These are phyloP conservation scores for Euglossa dilemma DNA, from an alignment of 1,140 invertebrate genomes.

Conservation along the genomic window DNA sequence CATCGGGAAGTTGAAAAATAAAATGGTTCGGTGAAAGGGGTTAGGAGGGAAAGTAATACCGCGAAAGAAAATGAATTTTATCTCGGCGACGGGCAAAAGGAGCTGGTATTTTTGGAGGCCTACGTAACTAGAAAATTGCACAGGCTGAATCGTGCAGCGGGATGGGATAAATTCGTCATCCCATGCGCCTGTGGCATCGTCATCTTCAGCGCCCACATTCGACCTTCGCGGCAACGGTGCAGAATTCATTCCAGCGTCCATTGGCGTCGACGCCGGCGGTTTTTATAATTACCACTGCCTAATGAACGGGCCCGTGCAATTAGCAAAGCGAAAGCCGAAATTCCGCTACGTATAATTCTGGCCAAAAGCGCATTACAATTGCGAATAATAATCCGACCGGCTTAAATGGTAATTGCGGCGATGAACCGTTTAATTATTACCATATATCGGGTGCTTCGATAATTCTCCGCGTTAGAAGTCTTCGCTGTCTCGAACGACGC, in stretches of 20 bases:
- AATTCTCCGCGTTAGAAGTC: too few species aligned
- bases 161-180: conserved; percentile 36
- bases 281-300: not conserved
- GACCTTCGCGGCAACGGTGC: conserved; percentile 39
- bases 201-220: conserved; percentile 42
- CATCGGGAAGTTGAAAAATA: too few species aligned
- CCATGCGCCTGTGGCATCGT: conserved; percentile 10
- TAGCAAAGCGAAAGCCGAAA: not conserved
- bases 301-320: not conserved
- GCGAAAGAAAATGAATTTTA: not conserved
- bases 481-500: too few species aligned
- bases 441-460: too few species aligned
- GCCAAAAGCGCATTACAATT: not conserved
- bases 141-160: not conserved
- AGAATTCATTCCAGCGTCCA: conserved; percentile 37
- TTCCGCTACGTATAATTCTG: not conserved
- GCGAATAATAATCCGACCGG: not conserved
- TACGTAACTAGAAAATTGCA: conserved; percentile 29
- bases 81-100: not conserved
- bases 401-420: not conserved
- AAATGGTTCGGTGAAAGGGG: not conserved
- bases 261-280: not conserved
- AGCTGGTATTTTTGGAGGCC: conserved; percentile 27
- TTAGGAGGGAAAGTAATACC: too few species aligned
- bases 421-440: not conserved